Evolutionary conservation across 2,888 invertebrate genomes (phyloP).

Genomic region (Perdita meconis): DNA sequence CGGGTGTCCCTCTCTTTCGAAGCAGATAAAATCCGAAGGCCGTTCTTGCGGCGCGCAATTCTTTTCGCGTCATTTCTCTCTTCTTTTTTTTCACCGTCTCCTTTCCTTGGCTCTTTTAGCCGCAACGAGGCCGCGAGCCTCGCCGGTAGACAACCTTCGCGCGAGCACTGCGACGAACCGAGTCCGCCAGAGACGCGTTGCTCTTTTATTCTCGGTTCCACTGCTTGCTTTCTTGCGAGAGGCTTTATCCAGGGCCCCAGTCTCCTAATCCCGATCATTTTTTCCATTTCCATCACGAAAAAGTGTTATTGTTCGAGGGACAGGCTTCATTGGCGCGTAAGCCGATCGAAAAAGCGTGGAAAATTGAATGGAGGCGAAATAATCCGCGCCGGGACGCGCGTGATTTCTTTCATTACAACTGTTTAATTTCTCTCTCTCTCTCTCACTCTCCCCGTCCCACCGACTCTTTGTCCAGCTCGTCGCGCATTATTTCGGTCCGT

Average conservation of each 20-base stretch:
- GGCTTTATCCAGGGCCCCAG: too few species aligned
- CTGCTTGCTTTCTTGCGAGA: not conserved
- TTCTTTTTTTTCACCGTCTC: slow-evolving; percentile 54
- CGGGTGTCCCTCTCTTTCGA: slow-evolving; percentile 53
- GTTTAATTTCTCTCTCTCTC: slow-evolving; percentile 36
- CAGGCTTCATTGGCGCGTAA: not conserved
- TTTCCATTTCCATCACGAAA: not conserved
- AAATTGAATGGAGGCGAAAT: slow-evolving; percentile 7
- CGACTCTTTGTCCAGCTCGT: not conserved
- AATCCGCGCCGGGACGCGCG: slow-evolving; percentile 35
- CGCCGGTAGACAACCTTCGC: slow-evolving; percentile 81
- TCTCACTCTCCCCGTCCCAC: slow-evolving; percentile 9
- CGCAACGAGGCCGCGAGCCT: slow-evolving; percentile 79
- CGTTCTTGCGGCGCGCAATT: slow-evolving; percentile 69
- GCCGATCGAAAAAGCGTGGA: not conserved
- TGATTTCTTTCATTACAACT: slow-evolving; percentile 40
- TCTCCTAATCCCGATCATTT: too few species aligned
- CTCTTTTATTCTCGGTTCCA: slow-evolving; percentile 50
- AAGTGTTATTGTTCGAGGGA: not conserved
- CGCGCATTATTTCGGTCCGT: slow-evolving; percentile 25
- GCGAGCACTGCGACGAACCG: slow-evolving; percentile 53
- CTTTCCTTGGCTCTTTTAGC: slow-evolving; percentile 74
- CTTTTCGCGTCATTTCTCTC: slow-evolving; percentile 71
- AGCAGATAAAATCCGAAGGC: slow-evolving; percentile 70
- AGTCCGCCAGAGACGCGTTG: slow-evolving; percentile 69